Evolutionary conservation across 1,140 invertebrate species (phyloP).

Genomic region (Piezodorus guildinii): DNA sequence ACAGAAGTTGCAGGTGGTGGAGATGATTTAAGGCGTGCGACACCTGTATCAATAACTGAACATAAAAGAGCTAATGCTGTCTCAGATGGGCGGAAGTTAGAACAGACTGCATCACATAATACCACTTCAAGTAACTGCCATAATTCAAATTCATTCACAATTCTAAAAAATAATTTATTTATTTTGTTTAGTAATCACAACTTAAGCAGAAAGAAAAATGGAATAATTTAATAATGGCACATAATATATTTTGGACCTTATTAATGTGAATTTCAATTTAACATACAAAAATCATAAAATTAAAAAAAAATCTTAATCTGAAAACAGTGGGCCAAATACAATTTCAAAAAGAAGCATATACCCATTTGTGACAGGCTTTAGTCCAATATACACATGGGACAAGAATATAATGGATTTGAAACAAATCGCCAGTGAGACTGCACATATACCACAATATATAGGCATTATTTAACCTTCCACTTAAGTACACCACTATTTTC

Average conservation of each 20-base stretch:
- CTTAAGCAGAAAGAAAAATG: neutral
- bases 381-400: too few relatives aligned
- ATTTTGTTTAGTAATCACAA: neutral
- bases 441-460: too few relatives aligned
- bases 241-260: neutral
- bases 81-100: conserved; percentile 50
- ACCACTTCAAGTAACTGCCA: conserved; percentile 56
- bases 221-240: neutral
- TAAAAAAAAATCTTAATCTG: too few relatives aligned
- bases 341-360: too few relatives aligned
- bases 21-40: conserved; percentile 27
- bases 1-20: conserved; percentile 33
- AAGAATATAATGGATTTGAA: too few relatives aligned
- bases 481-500: too few relatives aligned
- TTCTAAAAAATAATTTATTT: neutral
- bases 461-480: too few relatives aligned
- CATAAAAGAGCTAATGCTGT: conserved; percentile 58
- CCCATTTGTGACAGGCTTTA: too few relatives aligned
- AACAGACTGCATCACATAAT: conserved; percentile 54
- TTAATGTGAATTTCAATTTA: too few relatives aligned
- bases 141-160: conserved; percentile 36
- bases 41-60: conserved; percentile 45
- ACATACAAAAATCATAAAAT: too few relatives aligned
- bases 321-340: too few relatives aligned
- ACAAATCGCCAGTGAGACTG: too few relatives aligned